Evolutionary conservation across 2,888 invertebrate genomes (phyloP).

Genomic region (Leucania comma): DNA sequence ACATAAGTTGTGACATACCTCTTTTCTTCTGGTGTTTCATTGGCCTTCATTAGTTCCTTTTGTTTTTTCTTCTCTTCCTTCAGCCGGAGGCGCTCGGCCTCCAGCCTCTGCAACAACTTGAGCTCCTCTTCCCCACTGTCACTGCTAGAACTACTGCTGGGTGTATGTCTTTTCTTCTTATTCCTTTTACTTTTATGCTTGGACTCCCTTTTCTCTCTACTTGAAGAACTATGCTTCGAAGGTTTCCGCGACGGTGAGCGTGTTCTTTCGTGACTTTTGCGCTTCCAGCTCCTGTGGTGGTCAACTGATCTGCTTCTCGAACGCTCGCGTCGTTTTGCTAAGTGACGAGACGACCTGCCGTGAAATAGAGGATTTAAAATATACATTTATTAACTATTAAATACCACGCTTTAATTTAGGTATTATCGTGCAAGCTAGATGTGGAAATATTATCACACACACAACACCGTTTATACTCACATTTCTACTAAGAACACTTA

Average conservation of each 20-base stretch:
- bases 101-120: slow-evolving; percentile 93
- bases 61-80: slow-evolving; percentile 92
- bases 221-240: slow-evolving; percentile 73
- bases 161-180: slow-evolving; percentile 74
- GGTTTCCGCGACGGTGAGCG: slow-evolving; percentile 61
- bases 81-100: slow-evolving; percentile 92
- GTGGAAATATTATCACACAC: not conserved
- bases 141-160: slow-evolving; percentile 79
- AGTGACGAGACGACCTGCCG: slow-evolving; percentile 80
- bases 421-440: slow-evolving; percentile 4
- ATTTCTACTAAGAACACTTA: slow-evolving; percentile 12
- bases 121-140: slow-evolving; percentile 89
- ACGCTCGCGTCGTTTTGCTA: slow-evolving; percentile 70
- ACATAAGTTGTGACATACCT: slow-evolving; percentile 75
- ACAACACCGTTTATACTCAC: slow-evolving; percentile 31
- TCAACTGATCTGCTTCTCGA: slow-evolving; percentile 75
- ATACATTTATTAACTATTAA: no score
- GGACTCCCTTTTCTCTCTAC: slow-evolving; percentile 68
- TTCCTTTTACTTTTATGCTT: slow-evolving; percentile 80
- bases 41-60: slow-evolving; percentile 95
- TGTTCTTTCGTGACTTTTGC: slow-evolving; percentile 66
- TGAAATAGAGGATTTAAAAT: not conserved
- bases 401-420: no score
- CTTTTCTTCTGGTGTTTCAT: slow-evolving; percentile 99
- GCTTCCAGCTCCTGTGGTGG: slow-evolving; percentile 63